phyloP scores from a whole-genome alignment of 1,140 invertebrate species.

The Schlechtendalia chinensis region DNA sequence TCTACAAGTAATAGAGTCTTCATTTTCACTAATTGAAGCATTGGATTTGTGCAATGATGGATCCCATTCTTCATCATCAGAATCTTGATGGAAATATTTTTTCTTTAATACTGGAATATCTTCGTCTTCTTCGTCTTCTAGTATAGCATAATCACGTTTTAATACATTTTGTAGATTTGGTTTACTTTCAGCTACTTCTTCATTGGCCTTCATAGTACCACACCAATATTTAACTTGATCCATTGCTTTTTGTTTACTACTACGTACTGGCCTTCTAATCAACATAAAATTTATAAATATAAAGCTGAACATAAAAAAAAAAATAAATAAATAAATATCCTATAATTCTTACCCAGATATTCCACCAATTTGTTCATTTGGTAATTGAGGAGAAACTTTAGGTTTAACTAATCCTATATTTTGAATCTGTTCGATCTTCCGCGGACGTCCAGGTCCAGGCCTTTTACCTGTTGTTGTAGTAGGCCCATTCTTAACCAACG shows the following conservation, averaged over 20 bases:
- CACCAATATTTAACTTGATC: conserved; percentile 83
- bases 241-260: conserved; percentile 76
- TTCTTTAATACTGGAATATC: conserved; percentile 29
- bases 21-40: conserved; percentile 32
- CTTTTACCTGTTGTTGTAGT: background rate
- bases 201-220: conserved; percentile 59
- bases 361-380: conserved; percentile 31
- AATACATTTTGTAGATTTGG: conserved; percentile 9
- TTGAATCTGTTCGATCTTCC: conserved; percentile 43
- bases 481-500: conserved; percentile 23
- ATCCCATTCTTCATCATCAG: conserved; percentile 46
- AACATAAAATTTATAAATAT: too few relatives aligned
- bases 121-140: conserved; percentile 31
- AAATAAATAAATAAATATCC: background rate
- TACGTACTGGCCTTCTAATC: conserved; percentile 65
- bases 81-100: conserved; percentile 40
- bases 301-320: too few relatives aligned
- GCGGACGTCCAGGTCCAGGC: conserved; percentile 29
- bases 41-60: conserved; percentile 19
- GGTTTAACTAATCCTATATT: conserved; percentile 26
- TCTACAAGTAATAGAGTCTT: background rate
- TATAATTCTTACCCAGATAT: conserved; percentile 15
- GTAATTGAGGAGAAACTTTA: conserved; percentile 15
- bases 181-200: conserved; percentile 2
- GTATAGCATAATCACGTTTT: conserved; percentile 37